A percentile compares a stretch with the other conserved stretches of the same genome.
These are phyloP conservation scores for Limonius californicus DNA, from an alignment of 1,140 invertebrate species.

Conservation along the genomic window DNA sequence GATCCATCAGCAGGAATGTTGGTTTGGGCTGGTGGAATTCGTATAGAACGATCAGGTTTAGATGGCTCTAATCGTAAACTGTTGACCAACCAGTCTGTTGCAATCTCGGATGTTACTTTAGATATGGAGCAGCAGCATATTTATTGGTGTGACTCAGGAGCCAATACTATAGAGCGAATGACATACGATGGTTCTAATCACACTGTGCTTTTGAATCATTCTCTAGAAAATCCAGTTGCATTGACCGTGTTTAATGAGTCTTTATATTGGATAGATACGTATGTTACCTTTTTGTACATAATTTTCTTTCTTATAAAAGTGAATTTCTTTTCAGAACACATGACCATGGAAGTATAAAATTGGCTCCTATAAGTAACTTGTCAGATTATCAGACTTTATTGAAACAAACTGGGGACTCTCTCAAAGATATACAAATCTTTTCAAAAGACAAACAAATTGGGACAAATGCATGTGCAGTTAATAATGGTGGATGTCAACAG, in stretches of 20 bases:
- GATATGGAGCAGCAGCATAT: conserved; percentile 53
- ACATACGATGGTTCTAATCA: conserved; percentile 68
- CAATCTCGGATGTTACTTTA: conserved; percentile 58
- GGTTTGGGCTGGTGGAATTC: conserved; percentile 60
- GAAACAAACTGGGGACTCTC: conserved; percentile 60
- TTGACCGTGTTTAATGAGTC: conserved; percentile 68
- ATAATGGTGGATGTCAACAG: conserved; percentile 71
- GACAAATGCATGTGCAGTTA: conserved; percentile 62
- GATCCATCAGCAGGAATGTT: conserved; percentile 61
- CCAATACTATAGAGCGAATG: conserved; percentile 78
- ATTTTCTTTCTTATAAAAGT: conserved; percentile 13
- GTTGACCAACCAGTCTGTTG: conserved; percentile 52
- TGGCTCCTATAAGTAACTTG: conserved; percentile 58
- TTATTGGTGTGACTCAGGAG: conserved; percentile 88
- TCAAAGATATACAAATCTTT: conserved; percentile 68
- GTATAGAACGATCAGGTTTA: conserved; percentile 55
- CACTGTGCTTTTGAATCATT: conserved; percentile 63
- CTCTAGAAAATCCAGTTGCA: conserved; percentile 73
- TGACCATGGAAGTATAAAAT: conserved; percentile 62
- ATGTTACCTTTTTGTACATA: conserved; percentile 27
- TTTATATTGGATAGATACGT: conserved; percentile 85
- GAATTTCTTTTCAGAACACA: conserved; percentile 52
- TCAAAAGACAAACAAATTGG: conserved; percentile 56
- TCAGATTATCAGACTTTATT: conserved; percentile 54
- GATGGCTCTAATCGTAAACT: conserved; percentile 56